Evolutionary conservation across 2,888 invertebrate species (phyloP).

Genomic region (Campoletis raptor): DNA sequence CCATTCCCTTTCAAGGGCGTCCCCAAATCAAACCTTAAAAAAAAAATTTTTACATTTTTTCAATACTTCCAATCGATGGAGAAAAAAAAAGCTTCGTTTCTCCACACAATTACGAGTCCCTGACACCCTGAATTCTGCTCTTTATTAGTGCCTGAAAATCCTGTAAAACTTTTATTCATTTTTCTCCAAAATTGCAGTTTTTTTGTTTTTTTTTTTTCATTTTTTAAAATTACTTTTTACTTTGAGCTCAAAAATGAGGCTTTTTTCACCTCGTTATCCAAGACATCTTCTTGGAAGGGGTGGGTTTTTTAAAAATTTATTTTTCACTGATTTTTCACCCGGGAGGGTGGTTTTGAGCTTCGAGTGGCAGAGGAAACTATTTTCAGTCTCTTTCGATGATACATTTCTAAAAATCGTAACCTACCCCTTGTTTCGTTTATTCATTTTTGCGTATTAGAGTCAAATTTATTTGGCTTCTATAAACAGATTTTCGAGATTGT

Average conservation of each 20-base stretch:
- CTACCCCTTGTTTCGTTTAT: neutral
- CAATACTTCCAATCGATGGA: neutral
- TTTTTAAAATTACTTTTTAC: too few relatives aligned
- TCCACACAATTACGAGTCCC: neutral
- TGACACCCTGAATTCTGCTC: neutral
- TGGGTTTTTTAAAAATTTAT: neutral
- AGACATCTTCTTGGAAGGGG: neutral
- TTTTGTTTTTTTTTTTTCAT: too few relatives aligned
- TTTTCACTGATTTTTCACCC: neutral
- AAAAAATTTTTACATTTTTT: constrained; percentile 48
- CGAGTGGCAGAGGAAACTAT: neutral
- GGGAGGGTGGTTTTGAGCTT: neutral
- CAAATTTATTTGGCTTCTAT: neutral
- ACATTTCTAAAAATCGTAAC: neutral
- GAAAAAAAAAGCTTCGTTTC: constrained; percentile 1
- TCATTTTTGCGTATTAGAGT: neutral
- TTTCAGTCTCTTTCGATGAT: neutral
- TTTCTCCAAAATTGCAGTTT: neutral
- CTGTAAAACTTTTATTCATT: neutral
- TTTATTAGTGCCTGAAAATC: neutral
- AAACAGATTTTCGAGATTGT: neutral
- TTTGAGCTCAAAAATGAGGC: too few relatives aligned
- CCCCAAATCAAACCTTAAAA: constrained; percentile 69
- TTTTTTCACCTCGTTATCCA: too few relatives aligned
- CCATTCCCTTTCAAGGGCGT: constrained; percentile 83